phyloP scores from a whole-genome alignment of 2,797 vertebrate genomes.

The Dallia pectoralis region DNA sequence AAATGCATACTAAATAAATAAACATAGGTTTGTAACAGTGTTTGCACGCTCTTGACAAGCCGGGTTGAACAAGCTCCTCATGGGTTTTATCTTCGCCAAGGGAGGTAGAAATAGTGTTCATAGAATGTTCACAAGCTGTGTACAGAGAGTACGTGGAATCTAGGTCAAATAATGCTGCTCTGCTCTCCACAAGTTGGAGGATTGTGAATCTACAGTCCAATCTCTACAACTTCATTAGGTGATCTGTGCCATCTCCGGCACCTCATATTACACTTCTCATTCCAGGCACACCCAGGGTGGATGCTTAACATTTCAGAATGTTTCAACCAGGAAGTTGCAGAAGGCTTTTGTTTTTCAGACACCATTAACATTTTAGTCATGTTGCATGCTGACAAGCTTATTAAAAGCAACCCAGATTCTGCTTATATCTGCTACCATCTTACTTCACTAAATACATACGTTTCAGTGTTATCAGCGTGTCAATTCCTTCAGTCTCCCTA shows the following conservation, averaged over 20 bases:
- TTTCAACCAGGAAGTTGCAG: constrained; percentile 2
- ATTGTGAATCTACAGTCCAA: constrained; percentile 23
- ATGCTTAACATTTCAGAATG: constrained; percentile 1
- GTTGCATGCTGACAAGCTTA: too few species aligned
- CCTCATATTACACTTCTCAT: constrained; percentile 21
- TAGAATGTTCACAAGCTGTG: constrained; percentile 32
- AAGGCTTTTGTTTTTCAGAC: neutral
- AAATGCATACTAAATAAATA: too few species aligned
- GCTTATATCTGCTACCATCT: too few species aligned
- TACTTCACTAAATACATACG: too few species aligned
- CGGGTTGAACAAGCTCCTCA: constrained; percentile 12
- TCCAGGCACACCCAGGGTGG: constrained; percentile 23
- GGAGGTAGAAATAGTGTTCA: constrained; percentile 27
- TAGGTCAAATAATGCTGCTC: constrained; percentile 54
- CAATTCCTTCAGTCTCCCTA: too few species aligned
- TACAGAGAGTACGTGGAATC: constrained; percentile 45
- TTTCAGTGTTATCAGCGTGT: too few species aligned
- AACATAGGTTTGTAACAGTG: too few species aligned
- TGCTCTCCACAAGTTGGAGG: constrained; percentile 34
- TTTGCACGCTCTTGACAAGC: too few species aligned
- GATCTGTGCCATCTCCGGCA: constrained; percentile 32
- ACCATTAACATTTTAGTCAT: neutral
- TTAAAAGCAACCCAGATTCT: too few species aligned
- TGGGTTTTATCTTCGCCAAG: neutral
- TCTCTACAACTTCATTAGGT: constrained; percentile 29